Percentiles rank a stretch among this genome's conserved stretches.
These are phyloP conservation scores for Chloroclystis v-ata DNA, from an alignment of 2,888 invertebrate species.

Conservation along the genomic window DNA sequence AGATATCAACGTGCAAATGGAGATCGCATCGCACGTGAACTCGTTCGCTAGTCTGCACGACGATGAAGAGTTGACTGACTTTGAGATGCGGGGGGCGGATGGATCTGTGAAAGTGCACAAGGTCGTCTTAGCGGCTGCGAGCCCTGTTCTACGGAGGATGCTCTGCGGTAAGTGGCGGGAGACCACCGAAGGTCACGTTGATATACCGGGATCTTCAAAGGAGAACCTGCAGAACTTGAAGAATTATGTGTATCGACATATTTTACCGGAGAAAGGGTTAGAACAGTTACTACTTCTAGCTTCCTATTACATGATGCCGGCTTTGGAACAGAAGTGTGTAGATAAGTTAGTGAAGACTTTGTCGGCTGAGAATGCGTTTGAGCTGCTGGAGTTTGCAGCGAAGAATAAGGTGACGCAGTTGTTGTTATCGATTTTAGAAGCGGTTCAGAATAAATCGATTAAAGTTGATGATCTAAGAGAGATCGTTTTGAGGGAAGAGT, in stretches of 20 bases:
- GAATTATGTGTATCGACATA: constrained; percentile 45
- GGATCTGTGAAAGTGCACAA: constrained; percentile 47
- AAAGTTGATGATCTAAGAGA: constrained; percentile 39
- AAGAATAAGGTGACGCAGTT: constrained; percentile 42
- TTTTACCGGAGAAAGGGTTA: constrained; percentile 39
- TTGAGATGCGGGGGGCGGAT: constrained; percentile 45
- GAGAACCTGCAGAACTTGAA: constrained; percentile 44
- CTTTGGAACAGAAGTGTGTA: constrained; percentile 46
- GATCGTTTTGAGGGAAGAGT: constrained; percentile 21
- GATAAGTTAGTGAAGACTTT: constrained; percentile 34
- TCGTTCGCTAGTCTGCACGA: constrained; percentile 40
- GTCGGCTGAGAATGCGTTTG: constrained; percentile 25
- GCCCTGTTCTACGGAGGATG: constrained; percentile 47
- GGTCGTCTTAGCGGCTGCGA: constrained; percentile 45
- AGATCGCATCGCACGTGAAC: constrained; percentile 33
- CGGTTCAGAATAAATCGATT: constrained; percentile 33
- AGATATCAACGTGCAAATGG: constrained; percentile 37
- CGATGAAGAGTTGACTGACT: constrained; percentile 49
- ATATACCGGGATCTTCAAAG: constrained; percentile 41
- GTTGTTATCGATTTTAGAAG: constrained; percentile 40
- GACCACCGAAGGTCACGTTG: constrained; percentile 39
- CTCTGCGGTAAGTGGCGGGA: constrained; percentile 48
- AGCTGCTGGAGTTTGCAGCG: constrained; percentile 45
- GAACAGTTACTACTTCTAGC: constrained; percentile 45
- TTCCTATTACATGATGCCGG: constrained; percentile 48